Evolutionary conservation across 2,888 invertebrate species (phyloP), one percentile per base, ranked within the genome.

Genomic region (Keiferia lycopersicella): DNA sequence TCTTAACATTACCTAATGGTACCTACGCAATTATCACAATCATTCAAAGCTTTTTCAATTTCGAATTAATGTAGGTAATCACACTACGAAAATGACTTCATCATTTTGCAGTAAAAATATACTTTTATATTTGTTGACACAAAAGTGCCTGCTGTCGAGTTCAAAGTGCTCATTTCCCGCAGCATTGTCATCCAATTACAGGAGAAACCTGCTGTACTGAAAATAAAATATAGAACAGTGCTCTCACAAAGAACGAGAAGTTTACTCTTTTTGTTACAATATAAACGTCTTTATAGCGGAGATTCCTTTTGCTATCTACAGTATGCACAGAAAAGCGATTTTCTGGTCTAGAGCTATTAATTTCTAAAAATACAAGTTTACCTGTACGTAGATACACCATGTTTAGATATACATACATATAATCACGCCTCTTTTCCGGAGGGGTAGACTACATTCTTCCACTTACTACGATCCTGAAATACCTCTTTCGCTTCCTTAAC

Each of bases 171-270:
- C 34, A 34, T 34, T 57, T 34, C 1, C 12, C 16, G 38, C 38
- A 16, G 34, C 57, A 34, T 57, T 57, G 57, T 57, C 57, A 57
- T 57, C 57, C 57, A 57, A 57, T 57, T 57, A 57, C 14, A 41
- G 38, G 14, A 34, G 41, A 30, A 39, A 41, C 41, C 59, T 41
- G 41, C 41, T 22, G 14, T 12, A 26, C 18, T 22, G 39, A n/a
- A 14, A 41, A 59, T 59, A 41, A 41, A 59, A 59, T 59, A 59
- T 59, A 41, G 41, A 11, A 18, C 7, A 59, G 22, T 59, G 59
- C 59, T 20, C 41, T 59, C 41, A 41, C 59, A 59, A 59, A 59
- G 59, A 38, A 41, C 59, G 20, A 59, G n/a, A 22, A 59, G 41
- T n/a, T 59, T 59, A 4, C 20, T 8, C n/a, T 59, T 59, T 59